Base-by-base conservation (phyloP, 2,797 vertebrate species). In the Prunella strophiata region DNA sequence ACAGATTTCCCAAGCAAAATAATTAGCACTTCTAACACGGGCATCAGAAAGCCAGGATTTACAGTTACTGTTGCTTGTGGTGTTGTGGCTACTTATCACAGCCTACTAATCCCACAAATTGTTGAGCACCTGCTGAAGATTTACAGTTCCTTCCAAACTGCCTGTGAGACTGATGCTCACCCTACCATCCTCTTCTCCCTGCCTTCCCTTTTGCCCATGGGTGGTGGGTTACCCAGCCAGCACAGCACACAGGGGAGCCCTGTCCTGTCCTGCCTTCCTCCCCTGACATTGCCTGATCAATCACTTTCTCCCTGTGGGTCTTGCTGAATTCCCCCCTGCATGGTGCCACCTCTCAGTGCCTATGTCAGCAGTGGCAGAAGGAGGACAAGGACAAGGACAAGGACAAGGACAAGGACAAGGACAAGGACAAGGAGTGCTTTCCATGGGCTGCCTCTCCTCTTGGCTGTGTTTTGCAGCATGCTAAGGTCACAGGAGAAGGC, bases 241-340 rank as follows among this genome's bases (percentile, higher is more conserved):
- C 45, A 34, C 1, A 11, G 26, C 2, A 2, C 25, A 57, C 3
- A 1, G 2, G 29, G 67, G 15, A 67, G 11, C 34, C 34, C 26
- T 11, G 1, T 3, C 2, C 16, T 54, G 38, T n/a, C 65, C 50
- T 81, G 50, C 38, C 72, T 38, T 63, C 40, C 48, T 59, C 4
- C 25, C 17, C 32, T 27, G 22, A 29, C 0, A 0, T 15, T 40
- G 7, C 16, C 9, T 0, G 1, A 10, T 66, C 34, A 54, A 38
- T 7, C 36, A 1, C 50, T 66, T 73, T 55, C n/a, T 67, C 25
- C 22, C 23, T 29, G 42, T 0, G 0, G 15, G 7, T 71, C 19
- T 55, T 74, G 26, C 47, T 75, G 22, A 85, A 40, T 65, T 21
- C 6, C 19, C 7, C 1, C 26, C 32, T 25, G 10, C 7, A 3